Base-by-base conservation (phyloP, 2,113 vertebrate genomes). In the Centropristis striata region DNA sequence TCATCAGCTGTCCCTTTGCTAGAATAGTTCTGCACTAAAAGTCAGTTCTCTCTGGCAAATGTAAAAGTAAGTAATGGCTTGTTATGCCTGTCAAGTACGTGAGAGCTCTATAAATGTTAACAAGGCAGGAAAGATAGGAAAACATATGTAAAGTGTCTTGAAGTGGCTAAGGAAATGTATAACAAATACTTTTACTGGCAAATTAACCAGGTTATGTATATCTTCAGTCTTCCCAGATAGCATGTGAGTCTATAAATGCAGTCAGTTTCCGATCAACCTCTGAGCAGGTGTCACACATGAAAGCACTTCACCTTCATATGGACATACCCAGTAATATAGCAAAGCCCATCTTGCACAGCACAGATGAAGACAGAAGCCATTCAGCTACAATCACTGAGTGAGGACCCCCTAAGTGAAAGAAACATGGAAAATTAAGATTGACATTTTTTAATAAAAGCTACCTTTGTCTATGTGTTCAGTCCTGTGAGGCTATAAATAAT, bases 281-380 rank as follows among this genome's bases (percentile, higher is more conserved):
- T 44, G 14, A 78, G 47, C 49, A 77, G 49, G 37, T 54, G 18
- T 61, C 1, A 18, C 47, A 51, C 27, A 59, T 6, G 14, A 55
- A 21, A 41, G 13, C 15, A 57, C 37, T 63, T 54, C 4, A 57
- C 9, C 27, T 41, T 27, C 18, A 54, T n/a, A 27, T 15, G 0
- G 64, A 72, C 96, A 96, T 83, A 99, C 98, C 97, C 39, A 98
- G 88, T 44, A 98, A 91, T 20, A 97, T 83, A 0, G 95, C 96
- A 46, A 99, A 98, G 67, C 98, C 98, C 95, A 96, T 86, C 64
- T 91, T 94, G 91, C 97, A 98, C 4, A 98, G 92, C 4, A 93
- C 94, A 0, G 96, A 95, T 0, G 94, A 92, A 37, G 95, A 96
- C 44, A 99, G 93, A 89, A 96, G 86, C 98, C 98, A 99, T 15